Percentiles rank a stretch among this genome's conserved stretches.
Conservation (phyloP, 2,797 vertebrate species). For the Echiichthys vipera region DNA sequence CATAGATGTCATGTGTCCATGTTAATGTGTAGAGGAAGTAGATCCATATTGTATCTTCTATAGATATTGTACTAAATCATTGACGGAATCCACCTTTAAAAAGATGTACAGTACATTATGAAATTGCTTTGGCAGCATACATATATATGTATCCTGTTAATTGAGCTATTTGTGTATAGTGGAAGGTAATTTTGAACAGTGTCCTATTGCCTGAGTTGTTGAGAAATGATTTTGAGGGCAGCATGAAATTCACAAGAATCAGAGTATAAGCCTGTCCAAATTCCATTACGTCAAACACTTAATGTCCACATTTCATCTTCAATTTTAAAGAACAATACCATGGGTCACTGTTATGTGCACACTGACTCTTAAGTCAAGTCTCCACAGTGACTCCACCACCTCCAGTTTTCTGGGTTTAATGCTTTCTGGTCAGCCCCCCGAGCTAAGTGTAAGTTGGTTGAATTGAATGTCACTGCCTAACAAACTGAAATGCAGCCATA, state of each 20-base stretch:
- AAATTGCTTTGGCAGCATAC: slow-evolving; percentile 85
- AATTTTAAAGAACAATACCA: slow-evolving; percentile 25
- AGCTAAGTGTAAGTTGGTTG: slow-evolving; percentile 48
- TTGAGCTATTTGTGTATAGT: slow-evolving; percentile 89
- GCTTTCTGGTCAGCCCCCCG: slow-evolving; percentile 47
- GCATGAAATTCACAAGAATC: slow-evolving; percentile 75
- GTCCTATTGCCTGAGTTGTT: slow-evolving; percentile 77
- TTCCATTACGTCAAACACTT: slow-evolving; percentile 52
- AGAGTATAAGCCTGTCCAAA: slow-evolving; percentile 58
- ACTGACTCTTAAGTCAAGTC: slow-evolving; percentile 20
- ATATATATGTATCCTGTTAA: slow-evolving; percentile 79
- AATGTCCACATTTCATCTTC: slow-evolving; percentile 57
- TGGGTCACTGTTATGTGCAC: slow-evolving; percentile 46
- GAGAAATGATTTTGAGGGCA: slow-evolving; percentile 77
- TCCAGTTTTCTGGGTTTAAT: slow-evolving; percentile 45
- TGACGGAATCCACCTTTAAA: slow-evolving; percentile 83
- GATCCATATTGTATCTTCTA: slow-evolving; percentile 88
- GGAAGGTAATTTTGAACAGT: slow-evolving; percentile 87
- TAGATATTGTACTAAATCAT: slow-evolving; percentile 91
- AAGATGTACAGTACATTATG: slow-evolving; percentile 84
- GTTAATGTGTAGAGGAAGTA: slow-evolving; percentile 90
- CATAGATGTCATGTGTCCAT: slow-evolving; percentile 91
- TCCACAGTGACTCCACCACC: slow-evolving; percentile 43
- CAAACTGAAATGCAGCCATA: slow-evolving; percentile 69
- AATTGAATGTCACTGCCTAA: slow-evolving; percentile 76